A percentile compares a stretch with the other conserved stretches of the same genome.
These are phyloP conservation scores for Ganaspis brasiliensis DNA, from an alignment of 2,888 invertebrate genomes.

Conservation along the genomic window DNA sequence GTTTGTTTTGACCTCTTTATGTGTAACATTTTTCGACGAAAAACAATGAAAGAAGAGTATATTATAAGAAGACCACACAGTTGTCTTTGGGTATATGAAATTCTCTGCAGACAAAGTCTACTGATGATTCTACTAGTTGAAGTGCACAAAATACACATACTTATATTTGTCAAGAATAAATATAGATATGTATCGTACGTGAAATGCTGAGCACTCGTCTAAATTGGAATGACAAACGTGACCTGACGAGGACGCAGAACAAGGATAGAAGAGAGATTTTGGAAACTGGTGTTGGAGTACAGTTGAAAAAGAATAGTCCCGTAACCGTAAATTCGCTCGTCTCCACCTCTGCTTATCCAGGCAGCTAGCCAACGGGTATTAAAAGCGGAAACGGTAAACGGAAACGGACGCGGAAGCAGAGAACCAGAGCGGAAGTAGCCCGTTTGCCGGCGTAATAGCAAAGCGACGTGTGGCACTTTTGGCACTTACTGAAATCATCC, in stretches of 20 bases:
- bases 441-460: conserved; percentile 67
- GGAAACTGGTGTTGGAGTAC: conserved; percentile 3
- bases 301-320: conserved; percentile 13
- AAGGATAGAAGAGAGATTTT: neutral
- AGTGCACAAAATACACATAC: neutral
- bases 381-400: conserved; percentile 75
- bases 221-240: conserved; percentile 32
- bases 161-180: neutral
- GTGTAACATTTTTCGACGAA: neutral
- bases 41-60: conserved; percentile 2
- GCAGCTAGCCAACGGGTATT: conserved; percentile 70
- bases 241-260: neutral
- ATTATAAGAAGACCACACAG: neutral
- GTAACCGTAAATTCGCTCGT: conserved; percentile 2
- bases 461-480: conserved; percentile 32
- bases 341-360: conserved; percentile 43
- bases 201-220: neutral
- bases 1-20: neutral
- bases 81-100: neutral
- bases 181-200: neutral
- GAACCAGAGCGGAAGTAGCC: conserved; percentile 73
- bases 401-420: conserved; percentile 75
- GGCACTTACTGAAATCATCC: conserved; percentile 29
- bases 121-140: neutral
- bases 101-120: neutral